These are phyloP conservation scores for Solen grandis DNA, from an alignment of 1,140 invertebrate species.

Conservation along the genomic window DNA sequence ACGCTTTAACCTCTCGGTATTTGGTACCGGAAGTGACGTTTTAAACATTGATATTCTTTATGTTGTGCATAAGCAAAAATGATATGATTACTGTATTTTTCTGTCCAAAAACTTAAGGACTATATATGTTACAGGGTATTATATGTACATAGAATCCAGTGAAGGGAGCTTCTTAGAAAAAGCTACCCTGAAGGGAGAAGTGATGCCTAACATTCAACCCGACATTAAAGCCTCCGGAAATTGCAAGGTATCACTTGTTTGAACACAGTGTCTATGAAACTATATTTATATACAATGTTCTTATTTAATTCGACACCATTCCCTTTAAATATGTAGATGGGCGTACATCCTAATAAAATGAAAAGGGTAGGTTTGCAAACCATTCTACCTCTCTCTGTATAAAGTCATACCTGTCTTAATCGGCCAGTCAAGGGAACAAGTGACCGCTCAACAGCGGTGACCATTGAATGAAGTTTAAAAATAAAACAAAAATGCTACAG, in stretches of 20 bases:
- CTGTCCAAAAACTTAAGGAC: background rate
- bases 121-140: constrained; percentile 27
- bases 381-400: background rate
- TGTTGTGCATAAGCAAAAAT: background rate
- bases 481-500: too few species aligned
- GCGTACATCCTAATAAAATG: too few species aligned
- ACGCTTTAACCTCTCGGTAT: background rate
- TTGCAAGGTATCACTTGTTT: background rate
- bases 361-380: background rate
- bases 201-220: constrained; percentile 18
- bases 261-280: background rate
- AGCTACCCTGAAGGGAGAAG: constrained; percentile 20
- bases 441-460: too few species aligned
- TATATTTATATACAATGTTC: background rate
- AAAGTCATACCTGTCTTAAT: too few species aligned
- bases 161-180: background rate
- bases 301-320: too few species aligned
- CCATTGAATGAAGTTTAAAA: too few species aligned
- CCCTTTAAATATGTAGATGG: too few species aligned
- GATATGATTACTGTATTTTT: background rate
- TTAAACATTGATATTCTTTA: background rate
- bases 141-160: constrained; percentile 32
- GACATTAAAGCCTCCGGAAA: background rate
- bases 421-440: too few species aligned
- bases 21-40: background rate